phyloP scores from a whole-genome alignment of 2,113 vertebrate species.

The Cariama cristata region DNA sequence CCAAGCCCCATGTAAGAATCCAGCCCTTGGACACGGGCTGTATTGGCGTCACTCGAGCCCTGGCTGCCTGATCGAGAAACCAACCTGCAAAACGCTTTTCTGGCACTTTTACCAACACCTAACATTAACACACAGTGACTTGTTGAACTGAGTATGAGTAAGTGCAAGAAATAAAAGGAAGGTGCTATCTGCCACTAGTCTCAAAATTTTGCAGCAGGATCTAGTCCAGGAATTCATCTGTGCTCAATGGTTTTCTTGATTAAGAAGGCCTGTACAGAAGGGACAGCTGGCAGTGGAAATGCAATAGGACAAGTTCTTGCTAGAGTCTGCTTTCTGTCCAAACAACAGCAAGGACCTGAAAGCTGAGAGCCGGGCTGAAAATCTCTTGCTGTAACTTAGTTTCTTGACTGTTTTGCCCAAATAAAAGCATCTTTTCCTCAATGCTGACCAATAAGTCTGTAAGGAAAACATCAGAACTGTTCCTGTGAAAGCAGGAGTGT shows the following conservation, averaged over 20 bases:
- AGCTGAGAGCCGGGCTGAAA: background rate
- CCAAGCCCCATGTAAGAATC: background rate
- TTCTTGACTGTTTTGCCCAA: background rate
- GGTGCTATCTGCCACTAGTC: background rate
- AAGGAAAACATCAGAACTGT: background rate
- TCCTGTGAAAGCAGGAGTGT: background rate
- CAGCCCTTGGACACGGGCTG: too few relatives aligned
- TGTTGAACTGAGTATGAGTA: background rate
- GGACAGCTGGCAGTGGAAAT: background rate
- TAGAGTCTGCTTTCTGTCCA: background rate
- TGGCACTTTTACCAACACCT: background rate
- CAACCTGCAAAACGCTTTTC: background rate
- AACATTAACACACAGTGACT: background rate
- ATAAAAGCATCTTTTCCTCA: background rate
- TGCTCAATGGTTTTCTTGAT: background rate
- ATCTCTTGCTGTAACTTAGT: background rate
- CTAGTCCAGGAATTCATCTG: background rate
- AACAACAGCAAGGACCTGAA: background rate
- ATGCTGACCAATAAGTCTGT: background rate
- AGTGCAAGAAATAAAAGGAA: conserved; percentile 18
- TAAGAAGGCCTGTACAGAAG: background rate
- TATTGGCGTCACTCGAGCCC: background rate
- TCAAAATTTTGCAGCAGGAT: background rate
- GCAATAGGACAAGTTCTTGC: background rate
- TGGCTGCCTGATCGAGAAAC: background rate